These are phyloP conservation scores for Liopterus haemorrhoidalis DNA, from an alignment of 2,888 invertebrate species.

Conservation along the genomic window DNA sequence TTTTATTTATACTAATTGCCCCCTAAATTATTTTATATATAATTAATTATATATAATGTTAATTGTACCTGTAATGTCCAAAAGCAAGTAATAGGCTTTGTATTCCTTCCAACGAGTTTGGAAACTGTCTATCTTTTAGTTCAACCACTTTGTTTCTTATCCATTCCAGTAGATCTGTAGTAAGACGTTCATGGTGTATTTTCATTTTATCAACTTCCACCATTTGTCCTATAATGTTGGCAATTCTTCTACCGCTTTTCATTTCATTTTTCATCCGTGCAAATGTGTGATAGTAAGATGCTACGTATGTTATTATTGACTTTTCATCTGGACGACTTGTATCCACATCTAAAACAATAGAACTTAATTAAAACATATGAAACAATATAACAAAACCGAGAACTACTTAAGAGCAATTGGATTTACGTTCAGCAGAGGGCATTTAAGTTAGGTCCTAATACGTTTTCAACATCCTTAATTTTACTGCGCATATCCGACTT, in stretches of 20 bases:
- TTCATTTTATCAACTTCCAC: slow-evolving; percentile 93
- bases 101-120: slow-evolving; percentile 92
- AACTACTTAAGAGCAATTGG: too few species aligned
- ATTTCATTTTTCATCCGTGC: slow-evolving; percentile 98
- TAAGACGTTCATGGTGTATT: slow-evolving; percentile 77
- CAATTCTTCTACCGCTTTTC: slow-evolving; percentile 94
- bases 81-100: slow-evolving; percentile 83
- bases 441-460: too few species aligned
- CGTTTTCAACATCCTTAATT: too few species aligned
- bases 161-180: slow-evolving; percentile 86
- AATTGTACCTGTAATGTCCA: slow-evolving; percentile 91
- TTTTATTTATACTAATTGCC: too few species aligned
- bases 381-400: too few species aligned
- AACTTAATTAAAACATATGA: too few species aligned
- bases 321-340: slow-evolving; percentile 93
- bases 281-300: slow-evolving; percentile 98
- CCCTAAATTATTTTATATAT: too few species aligned
- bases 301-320: slow-evolving; percentile 97
- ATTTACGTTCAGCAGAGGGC: too few species aligned
- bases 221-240: slow-evolving; percentile 94
- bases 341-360: slow-evolving; percentile 76
- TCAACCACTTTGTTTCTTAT: slow-evolving; percentile 78
- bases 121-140: slow-evolving; percentile 80
- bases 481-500: too few species aligned
- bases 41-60: too few species aligned